phyloP scores from a whole-genome alignment of 2,113 vertebrate species.

The Actenoides hombroni region DNA sequence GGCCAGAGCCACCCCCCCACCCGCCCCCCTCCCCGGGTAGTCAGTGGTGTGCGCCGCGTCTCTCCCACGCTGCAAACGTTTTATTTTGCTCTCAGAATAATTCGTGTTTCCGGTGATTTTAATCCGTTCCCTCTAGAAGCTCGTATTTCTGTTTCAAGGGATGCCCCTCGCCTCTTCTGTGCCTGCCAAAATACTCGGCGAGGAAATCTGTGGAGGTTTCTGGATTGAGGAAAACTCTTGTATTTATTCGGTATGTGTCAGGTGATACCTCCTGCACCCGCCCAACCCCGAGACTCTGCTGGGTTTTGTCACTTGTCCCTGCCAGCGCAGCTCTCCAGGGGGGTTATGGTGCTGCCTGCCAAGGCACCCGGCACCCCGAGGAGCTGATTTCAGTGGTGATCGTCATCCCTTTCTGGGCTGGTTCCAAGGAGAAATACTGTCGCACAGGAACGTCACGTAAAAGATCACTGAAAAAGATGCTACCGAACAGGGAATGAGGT shows the following conservation, averaged over 20 bases:
- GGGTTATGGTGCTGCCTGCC: not conserved
- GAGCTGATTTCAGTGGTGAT: accelerated
- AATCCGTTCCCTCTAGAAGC: not conserved
- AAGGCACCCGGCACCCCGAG: accelerated
- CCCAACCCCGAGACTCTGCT: accelerated
- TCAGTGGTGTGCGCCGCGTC: accelerated
- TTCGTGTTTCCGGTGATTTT: not conserved
- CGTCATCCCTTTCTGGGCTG: accelerated
- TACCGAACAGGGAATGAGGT: not conserved
- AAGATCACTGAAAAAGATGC: not conserved
- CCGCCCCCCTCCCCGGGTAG: no score
- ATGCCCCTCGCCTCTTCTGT: not conserved
- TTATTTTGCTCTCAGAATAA: not conserved
- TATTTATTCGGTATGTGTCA: not conserved
- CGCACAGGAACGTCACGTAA: not conserved
- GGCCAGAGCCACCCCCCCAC: no score
- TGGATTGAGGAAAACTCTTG: not conserved
- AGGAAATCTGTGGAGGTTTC: not conserved
- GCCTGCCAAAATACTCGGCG: accelerated
- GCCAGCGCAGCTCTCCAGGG: not conserved
- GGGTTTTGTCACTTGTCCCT: accelerated
- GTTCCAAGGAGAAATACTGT: not conserved
- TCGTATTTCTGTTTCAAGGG: accelerated
- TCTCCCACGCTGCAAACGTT: accelerated
- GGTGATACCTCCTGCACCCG: no score